Percentiles rank a stretch among this genome's conserved stretches.
phyloP scores from a whole-genome alignment of 1,140 invertebrate species.

The Microplitis demolitor region DNA sequence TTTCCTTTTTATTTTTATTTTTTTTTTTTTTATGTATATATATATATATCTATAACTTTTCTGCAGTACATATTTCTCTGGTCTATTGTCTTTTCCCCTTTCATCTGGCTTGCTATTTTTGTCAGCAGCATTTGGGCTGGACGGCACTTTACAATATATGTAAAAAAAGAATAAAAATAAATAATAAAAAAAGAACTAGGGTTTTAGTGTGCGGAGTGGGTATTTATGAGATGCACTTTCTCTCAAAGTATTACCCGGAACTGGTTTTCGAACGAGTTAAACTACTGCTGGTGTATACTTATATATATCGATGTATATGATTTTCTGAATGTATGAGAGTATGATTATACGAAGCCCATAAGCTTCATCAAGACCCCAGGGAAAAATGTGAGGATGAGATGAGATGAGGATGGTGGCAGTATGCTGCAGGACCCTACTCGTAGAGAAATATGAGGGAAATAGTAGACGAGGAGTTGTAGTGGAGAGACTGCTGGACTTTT shows the following conservation, averaged over 20 bases:
- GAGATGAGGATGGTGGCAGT: neutral
- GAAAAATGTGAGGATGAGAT: constrained; percentile 21
- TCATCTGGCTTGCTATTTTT: constrained; percentile 13
- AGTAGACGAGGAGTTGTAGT: neutral
- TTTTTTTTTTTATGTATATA: neutral
- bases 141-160: constrained; percentile 10
- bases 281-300: neutral
- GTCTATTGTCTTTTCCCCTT: neutral
- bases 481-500: constrained; percentile 1
- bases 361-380: constrained; percentile 7
- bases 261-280: constrained; percentile 4
- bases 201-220: neutral
- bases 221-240: neutral
- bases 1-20: neutral
- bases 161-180: neutral
- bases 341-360: constrained; percentile 17
- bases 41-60: neutral
- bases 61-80: neutral
- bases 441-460: neutral
- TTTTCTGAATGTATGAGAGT: too few relatives aligned
- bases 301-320: neutral
- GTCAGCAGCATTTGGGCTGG: constrained; percentile 7
- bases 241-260: neutral
- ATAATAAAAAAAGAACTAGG: neutral
- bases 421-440: neutral